Conservation (phyloP, 2,113 vertebrate genomes). For the Anser brachyrhynchus region DNA sequence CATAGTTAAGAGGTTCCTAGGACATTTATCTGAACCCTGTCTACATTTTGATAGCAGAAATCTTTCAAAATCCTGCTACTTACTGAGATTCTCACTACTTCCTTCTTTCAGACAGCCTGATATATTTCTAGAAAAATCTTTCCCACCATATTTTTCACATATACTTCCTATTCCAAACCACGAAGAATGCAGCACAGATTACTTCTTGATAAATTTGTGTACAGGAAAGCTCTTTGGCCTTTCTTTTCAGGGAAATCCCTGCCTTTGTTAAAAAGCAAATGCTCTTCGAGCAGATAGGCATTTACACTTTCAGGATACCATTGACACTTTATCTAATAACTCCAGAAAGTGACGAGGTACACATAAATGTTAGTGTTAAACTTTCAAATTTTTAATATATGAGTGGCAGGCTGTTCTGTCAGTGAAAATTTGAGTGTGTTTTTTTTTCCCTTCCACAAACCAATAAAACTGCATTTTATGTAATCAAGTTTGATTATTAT, state of each 20-base stretch:
- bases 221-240: not conserved
- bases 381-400: not conserved
- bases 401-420: not conserved
- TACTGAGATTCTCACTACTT: not conserved
- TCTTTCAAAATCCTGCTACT: not conserved
- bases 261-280: slow-evolving; percentile 14
- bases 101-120: not conserved
- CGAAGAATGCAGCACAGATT: not conserved
- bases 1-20: not conserved
- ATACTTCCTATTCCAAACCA: not conserved
- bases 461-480: not conserved
- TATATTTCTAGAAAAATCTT: not conserved
- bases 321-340: not conserved
- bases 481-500: not conserved
- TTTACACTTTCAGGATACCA: not conserved
- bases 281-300: not conserved
- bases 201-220: not conserved
- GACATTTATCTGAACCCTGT: not conserved
- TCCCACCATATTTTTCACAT: not conserved
- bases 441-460: not conserved
- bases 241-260: not conserved
- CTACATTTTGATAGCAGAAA: not conserved
- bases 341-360: not conserved
- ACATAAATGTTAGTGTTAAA: not conserved
- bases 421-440: not conserved